A percentile compares a stretch with the other conserved stretches of the same genome.
phyloP scores from a whole-genome alignment of 2,888 invertebrate species.

The Holacanthella duospinosa region DNA sequence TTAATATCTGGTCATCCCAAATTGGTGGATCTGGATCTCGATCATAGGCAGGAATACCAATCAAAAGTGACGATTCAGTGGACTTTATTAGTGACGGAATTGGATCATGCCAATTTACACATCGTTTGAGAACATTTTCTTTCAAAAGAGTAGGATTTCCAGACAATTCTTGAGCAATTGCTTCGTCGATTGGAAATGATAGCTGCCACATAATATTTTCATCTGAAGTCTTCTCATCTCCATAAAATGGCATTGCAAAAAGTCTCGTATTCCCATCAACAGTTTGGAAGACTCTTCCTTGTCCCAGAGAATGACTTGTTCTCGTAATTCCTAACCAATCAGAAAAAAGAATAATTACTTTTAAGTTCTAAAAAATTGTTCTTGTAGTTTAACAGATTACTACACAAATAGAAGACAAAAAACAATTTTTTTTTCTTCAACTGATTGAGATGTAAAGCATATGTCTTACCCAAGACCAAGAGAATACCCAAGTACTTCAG shows the following conservation, averaged over 20 bases:
- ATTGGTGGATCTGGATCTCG: background rate
- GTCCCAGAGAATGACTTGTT: background rate
- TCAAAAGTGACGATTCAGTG: background rate
- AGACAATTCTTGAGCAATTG: background rate
- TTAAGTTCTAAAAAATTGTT: background rate
- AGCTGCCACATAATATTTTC: constrained; percentile 3
- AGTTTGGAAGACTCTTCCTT: background rate
- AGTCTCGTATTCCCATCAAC: background rate
- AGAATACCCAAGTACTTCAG: background rate
- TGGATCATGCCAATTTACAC: background rate
- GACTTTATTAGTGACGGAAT: background rate
- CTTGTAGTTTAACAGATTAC: too few species aligned
- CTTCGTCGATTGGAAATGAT: background rate
- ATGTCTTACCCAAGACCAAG: background rate
- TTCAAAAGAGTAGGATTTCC: background rate
- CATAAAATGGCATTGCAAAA: constrained; percentile 1
- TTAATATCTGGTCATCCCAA: background rate
- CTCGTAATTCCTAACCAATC: background rate
- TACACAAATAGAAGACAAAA: too few species aligned
- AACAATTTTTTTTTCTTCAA: too few species aligned
- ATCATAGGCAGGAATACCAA: background rate
- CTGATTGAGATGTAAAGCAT: background rate
- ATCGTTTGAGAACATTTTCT: background rate
- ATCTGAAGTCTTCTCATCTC: background rate
- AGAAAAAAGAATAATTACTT: background rate